Base-by-base conservation (phyloP, 53 echinoderm and acorn worm species). In the Crossaster papposus region DNA sequence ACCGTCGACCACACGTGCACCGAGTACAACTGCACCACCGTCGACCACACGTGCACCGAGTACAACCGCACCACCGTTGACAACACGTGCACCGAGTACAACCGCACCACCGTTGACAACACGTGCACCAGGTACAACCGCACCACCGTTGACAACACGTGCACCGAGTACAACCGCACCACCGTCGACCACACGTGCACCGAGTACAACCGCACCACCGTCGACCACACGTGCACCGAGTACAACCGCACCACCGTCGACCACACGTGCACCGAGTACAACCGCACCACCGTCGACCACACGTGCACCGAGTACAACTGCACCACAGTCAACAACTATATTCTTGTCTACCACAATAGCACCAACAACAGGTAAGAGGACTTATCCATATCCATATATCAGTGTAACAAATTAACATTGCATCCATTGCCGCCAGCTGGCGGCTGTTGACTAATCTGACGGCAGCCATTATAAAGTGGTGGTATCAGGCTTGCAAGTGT, bases 231-330 rank as follows among this genome's bases (percentile, higher is more conserved):
- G 38, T 38, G 79, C 51, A 79, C 30, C 53, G 14, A 54, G 23
- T 24, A 79, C 72, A 0, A 30, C 32, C 30, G 72, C 2, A 71
- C 30, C 32, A 74, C 22, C 15, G 17, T 35, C 33, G 14, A 74
- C 36, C 0, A 74, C 36, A 33, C 75, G 33, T 2, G 33, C 22
- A 36, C 75, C 68, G 28, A 68, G 68, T 23, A 68, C 68, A 0
- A 68, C 68, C 28, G 28, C 29, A 68, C 68, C 68, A 28, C 68
- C 11, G 28, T 68, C 68, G 11, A 68, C 68, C 4, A 68, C 68
- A 26, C 68, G 75, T 2, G 34, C 75, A 82, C 65, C 82, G 65
- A 38, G 15, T 36, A 82, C 75, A 1, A 35, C 36, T 74, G 75
- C 33, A 35, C 75, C 75, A 33, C 75, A 20, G 36, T 35, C 33